Conservation (phyloP, 2,113 vertebrate species). For the Todiramphus saurophagus region DNA sequence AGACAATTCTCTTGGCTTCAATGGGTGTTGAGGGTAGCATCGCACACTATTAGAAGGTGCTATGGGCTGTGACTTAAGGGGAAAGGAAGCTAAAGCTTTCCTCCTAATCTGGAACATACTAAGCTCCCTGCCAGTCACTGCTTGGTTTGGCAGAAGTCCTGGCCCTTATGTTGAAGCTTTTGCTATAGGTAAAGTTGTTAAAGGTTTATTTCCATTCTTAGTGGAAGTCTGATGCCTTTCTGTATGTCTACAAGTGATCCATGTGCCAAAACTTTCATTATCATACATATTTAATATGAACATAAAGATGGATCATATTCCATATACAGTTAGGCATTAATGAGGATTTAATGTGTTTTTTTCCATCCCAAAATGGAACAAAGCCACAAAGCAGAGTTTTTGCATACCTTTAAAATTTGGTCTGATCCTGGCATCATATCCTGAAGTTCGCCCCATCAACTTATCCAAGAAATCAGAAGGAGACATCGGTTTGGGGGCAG, state of each 20-base stretch:
- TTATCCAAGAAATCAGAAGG: conserved; percentile 99
- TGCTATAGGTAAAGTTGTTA: not conserved
- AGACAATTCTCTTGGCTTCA: not conserved
- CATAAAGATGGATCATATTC: not conserved
- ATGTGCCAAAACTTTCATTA: not conserved
- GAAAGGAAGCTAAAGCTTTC: not conserved
- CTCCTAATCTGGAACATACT: not conserved
- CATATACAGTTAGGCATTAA: not conserved
- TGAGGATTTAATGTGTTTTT: not conserved
- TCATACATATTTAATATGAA: not conserved
- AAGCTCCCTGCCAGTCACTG: not conserved
- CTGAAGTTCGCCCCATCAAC: conserved; percentile 96
- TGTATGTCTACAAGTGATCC: not conserved
- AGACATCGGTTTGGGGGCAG: conserved; percentile 90
- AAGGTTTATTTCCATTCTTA: not conserved
- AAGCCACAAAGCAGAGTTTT: not conserved
- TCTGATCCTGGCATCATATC: conserved; percentile 97
- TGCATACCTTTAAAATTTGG: conserved; percentile 97
- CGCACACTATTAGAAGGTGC: not conserved
- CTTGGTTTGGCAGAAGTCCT: not conserved
- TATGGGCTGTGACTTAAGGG: not conserved
- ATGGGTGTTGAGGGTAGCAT: not conserved
- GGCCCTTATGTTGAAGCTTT: fast-evolving
- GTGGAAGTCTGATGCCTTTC: not conserved
- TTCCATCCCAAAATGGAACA: not conserved